phyloP scores from a whole-genome alignment of 2,888 invertebrate genomes.

The Sclerodermus sp. region DNA sequence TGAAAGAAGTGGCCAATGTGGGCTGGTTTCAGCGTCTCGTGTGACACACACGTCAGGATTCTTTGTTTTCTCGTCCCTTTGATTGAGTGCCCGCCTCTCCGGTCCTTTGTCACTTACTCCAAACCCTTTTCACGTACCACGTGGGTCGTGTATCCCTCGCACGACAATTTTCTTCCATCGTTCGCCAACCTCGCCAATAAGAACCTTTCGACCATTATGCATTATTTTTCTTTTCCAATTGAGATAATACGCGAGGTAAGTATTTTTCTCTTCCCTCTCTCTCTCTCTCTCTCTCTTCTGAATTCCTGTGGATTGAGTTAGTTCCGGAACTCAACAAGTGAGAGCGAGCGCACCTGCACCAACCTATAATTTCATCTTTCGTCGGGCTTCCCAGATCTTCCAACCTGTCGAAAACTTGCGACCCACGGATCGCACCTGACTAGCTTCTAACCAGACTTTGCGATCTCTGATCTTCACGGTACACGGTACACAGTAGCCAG shows the following conservation, averaged over 20 bases:
- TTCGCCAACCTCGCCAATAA: background rate
- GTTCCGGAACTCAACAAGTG: too few relatives aligned
- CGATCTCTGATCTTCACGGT: constrained; percentile 28
- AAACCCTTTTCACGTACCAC: constrained; percentile 5
- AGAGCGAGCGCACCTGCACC: too few relatives aligned
- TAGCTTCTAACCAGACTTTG: too few relatives aligned
- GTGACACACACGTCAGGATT: constrained; percentile 52
- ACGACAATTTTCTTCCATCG: background rate
- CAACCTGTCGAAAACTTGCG: background rate
- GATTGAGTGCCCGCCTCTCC: constrained; percentile 43
- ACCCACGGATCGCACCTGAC: background rate
- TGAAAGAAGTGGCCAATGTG: constrained; percentile 59
- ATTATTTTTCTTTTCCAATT: background rate
- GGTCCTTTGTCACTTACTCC: constrained; percentile 31
- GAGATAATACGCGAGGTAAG: too few relatives aligned
- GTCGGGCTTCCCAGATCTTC: too few relatives aligned
- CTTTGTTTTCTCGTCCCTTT: constrained; percentile 53
- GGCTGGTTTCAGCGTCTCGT: constrained; percentile 56
- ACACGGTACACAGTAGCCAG: constrained; percentile 3
- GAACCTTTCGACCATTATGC: constrained; percentile 6
- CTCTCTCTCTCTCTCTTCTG: too few relatives aligned
- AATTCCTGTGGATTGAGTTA: too few relatives aligned
- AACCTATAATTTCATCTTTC: too few relatives aligned
- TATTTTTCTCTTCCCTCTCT: too few relatives aligned
- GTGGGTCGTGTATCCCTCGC: background rate